Conservation (phyloP, 2,888 invertebrate genomes). For the Clitarchus hookeri region DNA sequence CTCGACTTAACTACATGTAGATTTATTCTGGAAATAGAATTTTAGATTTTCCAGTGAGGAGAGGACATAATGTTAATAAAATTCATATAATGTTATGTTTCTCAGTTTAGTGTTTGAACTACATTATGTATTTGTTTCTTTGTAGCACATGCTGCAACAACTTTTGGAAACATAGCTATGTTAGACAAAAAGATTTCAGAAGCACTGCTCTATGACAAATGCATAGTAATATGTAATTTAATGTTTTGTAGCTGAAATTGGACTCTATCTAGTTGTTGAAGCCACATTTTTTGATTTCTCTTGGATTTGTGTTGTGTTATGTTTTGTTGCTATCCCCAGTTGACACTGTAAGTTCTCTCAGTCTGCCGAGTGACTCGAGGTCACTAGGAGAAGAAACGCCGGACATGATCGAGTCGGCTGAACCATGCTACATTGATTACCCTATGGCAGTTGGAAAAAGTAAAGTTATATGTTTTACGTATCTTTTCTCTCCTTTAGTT, state of each 20-base stretch:
- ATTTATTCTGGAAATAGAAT: no score
- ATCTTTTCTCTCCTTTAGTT: not conserved
- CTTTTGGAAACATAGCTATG: no score
- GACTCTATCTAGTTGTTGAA: not conserved
- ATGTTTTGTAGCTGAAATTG: not conserved
- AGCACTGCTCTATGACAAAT: not conserved
- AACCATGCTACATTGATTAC: constrained; percentile 35
- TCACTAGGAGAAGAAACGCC: constrained; percentile 43
- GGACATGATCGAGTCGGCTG: constrained; percentile 43
- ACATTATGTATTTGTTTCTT: no score
- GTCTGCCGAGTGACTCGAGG: constrained; percentile 43
- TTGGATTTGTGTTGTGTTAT: constrained; percentile 33
- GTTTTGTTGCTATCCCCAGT: constrained; percentile 34
- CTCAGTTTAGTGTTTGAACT: no score
- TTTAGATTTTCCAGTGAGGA: no score
- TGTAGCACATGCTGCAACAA: no score
- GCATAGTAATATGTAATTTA: not conserved
- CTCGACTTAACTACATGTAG: no score
- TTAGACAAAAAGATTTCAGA: no score
- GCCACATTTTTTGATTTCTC: not conserved
- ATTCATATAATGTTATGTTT: no score
- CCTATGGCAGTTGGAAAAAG: constrained; percentile 44
- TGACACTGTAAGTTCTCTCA: constrained; percentile 48
- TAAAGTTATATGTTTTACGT: constrained; percentile 22
- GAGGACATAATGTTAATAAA: no score